Evolutionary conservation across 2,888 invertebrate genomes (phyloP).

Genomic region (Altica lythri): DNA sequence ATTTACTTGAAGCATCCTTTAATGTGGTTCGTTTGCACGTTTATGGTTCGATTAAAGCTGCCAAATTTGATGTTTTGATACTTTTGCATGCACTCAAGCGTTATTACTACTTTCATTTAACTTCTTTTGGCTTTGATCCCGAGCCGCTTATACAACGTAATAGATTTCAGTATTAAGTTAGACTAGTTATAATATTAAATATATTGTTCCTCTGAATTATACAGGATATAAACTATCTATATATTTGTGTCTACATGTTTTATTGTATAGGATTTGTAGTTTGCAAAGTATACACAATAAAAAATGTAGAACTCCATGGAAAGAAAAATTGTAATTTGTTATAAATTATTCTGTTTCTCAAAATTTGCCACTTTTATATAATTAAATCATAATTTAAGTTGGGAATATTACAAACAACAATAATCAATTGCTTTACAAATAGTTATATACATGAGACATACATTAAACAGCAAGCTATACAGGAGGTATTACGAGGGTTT

Average conservation of each 20-base stretch:
- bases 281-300: neutral
- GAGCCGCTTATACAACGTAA: neutral
- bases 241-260: too few relatives aligned
- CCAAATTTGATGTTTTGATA: conserved; percentile 35
- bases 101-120: conserved; percentile 29
- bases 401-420: too few relatives aligned
- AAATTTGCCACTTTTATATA: too few relatives aligned
- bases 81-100: conserved; percentile 25
- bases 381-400: too few relatives aligned
- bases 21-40: conserved; percentile 32
- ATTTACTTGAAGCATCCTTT: conserved; percentile 31
- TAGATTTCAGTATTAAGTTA: conserved; percentile 13
- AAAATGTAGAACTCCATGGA: neutral
- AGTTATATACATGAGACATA: too few relatives aligned
- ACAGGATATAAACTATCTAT: too few relatives aligned
- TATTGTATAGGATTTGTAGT: neutral
- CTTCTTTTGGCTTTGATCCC: conserved; percentile 25
- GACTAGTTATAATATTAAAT: neutral
- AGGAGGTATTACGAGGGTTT: too few relatives aligned
- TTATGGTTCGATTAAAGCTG: conserved; percentile 35
- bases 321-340: too few relatives aligned
- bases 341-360: too few relatives aligned
- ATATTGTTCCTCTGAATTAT: too few relatives aligned
- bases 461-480: too few relatives aligned
- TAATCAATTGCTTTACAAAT: too few relatives aligned